A percentile compares a stretch with the other conserved stretches of the same genome.
These are phyloP conservation scores for Neoascia interrupta DNA, from an alignment of 2,888 invertebrate species.

Conservation along the genomic window DNA sequence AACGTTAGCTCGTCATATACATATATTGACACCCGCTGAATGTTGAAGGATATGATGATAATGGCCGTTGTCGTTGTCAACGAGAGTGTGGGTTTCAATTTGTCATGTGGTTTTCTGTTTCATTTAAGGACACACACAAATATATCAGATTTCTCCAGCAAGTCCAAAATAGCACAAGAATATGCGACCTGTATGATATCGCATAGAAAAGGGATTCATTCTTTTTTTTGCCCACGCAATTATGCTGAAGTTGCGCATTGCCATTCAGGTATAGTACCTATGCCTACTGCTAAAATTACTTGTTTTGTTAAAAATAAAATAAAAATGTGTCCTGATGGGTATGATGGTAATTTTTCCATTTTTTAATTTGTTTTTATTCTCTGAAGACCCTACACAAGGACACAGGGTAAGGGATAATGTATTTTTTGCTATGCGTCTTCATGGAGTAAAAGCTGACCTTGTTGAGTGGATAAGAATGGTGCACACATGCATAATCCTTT, in stretches of 20 bases:
- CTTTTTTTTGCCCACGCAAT: constrained; percentile 11
- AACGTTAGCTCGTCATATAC: background rate
- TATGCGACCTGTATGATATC: constrained; percentile 16
- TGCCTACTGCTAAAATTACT: background rate
- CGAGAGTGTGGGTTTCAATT: constrained; percentile 30
- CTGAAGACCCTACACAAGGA: constrained; percentile 8
- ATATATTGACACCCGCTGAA: constrained; percentile 21
- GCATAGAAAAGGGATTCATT: constrained; percentile 10
- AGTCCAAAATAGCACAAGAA: background rate
- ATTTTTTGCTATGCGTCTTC: constrained; percentile 2
- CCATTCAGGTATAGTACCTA: constrained; percentile 11
- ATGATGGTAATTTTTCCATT: constrained; percentile 5
- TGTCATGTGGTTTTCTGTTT: constrained; percentile 48
- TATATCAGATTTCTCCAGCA: constrained; percentile 47
- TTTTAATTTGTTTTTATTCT: constrained; percentile 21
- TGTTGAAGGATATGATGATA: constrained; percentile 44
- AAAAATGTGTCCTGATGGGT: too few species aligned
- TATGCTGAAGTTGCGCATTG: constrained; percentile 30
- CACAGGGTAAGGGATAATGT: background rate
- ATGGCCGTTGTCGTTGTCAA: constrained; percentile 20
- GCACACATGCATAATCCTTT: too few species aligned
- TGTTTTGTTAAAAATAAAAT: too few species aligned
- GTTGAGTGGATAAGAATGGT: constrained; percentile 5
- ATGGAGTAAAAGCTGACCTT: constrained; percentile 38
- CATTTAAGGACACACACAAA: constrained; percentile 56